phyloP scores from a whole-genome alignment of 2,113 vertebrate species.

The Xerus inauris region DNA sequence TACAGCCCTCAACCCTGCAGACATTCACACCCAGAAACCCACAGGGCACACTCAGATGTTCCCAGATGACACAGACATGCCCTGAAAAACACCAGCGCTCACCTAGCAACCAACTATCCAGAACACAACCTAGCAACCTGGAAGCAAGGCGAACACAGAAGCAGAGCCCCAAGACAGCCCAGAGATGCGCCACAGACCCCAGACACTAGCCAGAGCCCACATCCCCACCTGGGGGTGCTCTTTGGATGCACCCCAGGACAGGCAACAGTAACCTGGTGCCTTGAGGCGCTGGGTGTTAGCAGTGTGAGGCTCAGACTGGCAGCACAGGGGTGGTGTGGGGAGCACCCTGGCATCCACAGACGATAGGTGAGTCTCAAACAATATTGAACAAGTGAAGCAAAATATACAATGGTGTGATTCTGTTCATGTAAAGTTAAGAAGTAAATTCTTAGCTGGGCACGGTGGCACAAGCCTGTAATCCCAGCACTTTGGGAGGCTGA shows the following conservation, averaged over 20 bases:
- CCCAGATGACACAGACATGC: background rate
- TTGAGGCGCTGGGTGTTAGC: background rate
- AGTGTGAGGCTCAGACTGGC: background rate
- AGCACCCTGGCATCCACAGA: fast-evolving
- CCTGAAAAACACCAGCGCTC: background rate
- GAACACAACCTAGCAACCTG: background rate
- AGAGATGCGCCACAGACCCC: background rate
- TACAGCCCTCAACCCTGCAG: background rate
- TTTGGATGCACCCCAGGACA: background rate
- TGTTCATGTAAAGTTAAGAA: background rate
- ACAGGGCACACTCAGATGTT: background rate
- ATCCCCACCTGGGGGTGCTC: background rate
- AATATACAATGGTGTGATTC: background rate
- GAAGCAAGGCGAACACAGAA: background rate
- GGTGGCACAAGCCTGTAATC: too few species aligned
- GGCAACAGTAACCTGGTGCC: background rate
- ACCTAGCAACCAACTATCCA: background rate
- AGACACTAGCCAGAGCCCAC: background rate
- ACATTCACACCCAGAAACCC: background rate
- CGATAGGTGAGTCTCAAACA: background rate
- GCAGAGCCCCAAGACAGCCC: background rate
- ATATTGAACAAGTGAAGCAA: background rate
- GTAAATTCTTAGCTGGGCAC: background rate
- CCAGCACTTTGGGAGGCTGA: too few species aligned
- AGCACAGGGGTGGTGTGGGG: fast-evolving